Base-by-base conservation (phyloP, 2,797 vertebrate species). In the Siniperca undulata region DNA sequence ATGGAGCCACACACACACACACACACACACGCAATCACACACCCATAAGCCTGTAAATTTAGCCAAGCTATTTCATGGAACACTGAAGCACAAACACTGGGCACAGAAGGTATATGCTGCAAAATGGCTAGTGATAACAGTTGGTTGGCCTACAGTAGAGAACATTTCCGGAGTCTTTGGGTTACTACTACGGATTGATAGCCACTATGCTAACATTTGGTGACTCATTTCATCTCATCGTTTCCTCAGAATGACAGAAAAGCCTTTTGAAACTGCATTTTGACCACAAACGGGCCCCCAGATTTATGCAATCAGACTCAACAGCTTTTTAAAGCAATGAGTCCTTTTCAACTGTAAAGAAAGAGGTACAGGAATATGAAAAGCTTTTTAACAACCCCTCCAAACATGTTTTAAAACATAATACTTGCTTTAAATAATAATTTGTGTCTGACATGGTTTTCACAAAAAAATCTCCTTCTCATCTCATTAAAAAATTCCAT, bases 11-110 rank as follows among this genome's bases (percentile, higher is more conserved):
- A 10, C 53, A 48, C 46, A 64, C 56, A 14, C 53, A 50, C 42
- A 19, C 67, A 78, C 81, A 44, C 84, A 82, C 77, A 84, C 78
- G 19, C 67, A 78, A 55, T 55, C 81, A 44, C 84, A 82, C 77
- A 84, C 78, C 66, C 82, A 82, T 81, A 24, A 59, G 44, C 72
- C 53, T 44, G 34, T 46, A 52, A 78, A 76, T 78, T 56, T 73
- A 81, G 89, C 86, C 69, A 78, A 84, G 70, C 65, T 61, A 68
- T 86, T 89, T 86, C 80, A 91, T 83, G 80, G 83, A 85, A 88
- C 62, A 38, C 81, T 80, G 81, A 56, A 81, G 86, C 87, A 87
- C 80, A 90, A 90, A 70, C 73, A 76, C 46, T 42, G 61, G 60
- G 73, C 78, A 81, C 74, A 81, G 78, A 74, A 64, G 80, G 86